Evolutionary conservation across 2,113 vertebrate species (phyloP), one percentile per base, ranked within the genome.

Genomic region (Hippocampus guttulatus): DNA sequence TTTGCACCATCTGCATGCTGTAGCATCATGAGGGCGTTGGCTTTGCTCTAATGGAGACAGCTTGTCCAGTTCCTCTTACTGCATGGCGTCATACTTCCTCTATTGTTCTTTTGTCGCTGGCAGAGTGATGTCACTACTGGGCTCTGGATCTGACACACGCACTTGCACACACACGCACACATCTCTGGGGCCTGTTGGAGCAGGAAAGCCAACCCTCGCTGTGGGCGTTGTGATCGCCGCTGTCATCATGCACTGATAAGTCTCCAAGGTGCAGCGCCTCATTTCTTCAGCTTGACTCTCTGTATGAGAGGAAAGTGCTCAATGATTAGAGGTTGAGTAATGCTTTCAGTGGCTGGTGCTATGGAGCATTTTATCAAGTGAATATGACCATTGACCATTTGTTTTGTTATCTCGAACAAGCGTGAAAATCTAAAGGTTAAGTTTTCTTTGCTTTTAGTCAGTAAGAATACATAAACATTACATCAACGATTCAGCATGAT

Each of bases 41-140:
- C 75, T 69, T 63, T 45, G 65, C 47, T 25, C 74, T 55, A 60
- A 62, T 64, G 73, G 51, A 78, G 78, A 79, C 83, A 77, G 87
- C 87, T 87, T 87, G 77, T 75, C 81, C 76, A 78, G 71, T 87
- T 88, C 88, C 88, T 85, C 84, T 84, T 55, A 41, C 60, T 38
- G 75, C 78, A 77, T 90, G 27, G 23, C 85, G 77, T 88, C 85
- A 88, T 80, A 79, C 70, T 64, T 74, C 72, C 79, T 86, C 87
- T 71, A 90, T 91, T 91, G 88, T 90, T 91, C 85, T 84, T 57
- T 75, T 73, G 81, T 69, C 64, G 77, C 84, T 78, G 76, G 66
- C 10, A 9, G 70, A 85, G 78, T 90, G 89, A 90, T 88, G 85
- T 91, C 89, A 90, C 76, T 78, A 73, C 79, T 16, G 51, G n/a